A percentile compares a stretch with the other conserved stretches of the same genome.
These are phyloP conservation scores for Hymenochirus boettgeri DNA, from an alignment of 2,113 vertebrate genomes.

Conservation along the genomic window DNA sequence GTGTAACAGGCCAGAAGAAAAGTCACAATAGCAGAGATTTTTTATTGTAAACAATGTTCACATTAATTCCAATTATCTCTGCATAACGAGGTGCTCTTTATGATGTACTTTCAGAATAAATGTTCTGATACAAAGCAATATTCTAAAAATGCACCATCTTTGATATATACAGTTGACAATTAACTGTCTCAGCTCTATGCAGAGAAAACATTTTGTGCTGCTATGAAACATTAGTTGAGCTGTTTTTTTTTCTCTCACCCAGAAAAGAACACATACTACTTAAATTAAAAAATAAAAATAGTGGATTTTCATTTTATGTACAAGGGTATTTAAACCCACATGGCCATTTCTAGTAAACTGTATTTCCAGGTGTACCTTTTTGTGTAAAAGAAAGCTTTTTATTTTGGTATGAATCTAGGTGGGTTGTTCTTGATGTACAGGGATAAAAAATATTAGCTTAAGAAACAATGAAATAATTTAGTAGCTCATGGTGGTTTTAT, in stretches of 20 bases:
- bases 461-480: constrained; percentile 73
- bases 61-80: constrained; percentile 1
- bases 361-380: constrained; percentile 35
- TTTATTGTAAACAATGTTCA: constrained; percentile 33
- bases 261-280: constrained; percentile 12
- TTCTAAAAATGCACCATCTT: constrained; percentile 14
- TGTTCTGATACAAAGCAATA: constrained; percentile 15
- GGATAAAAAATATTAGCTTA: constrained; percentile 70
- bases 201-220: constrained; percentile 14
- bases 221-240: constrained; percentile 1
- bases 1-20: background rate
- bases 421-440: constrained; percentile 46
- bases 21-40: constrained; percentile 21
- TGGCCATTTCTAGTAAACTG: constrained; percentile 34
- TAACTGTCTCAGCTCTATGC: constrained; percentile 18
- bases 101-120: constrained; percentile 7
- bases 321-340: constrained; percentile 46
- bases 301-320: constrained; percentile 44
- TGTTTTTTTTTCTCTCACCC: background rate
- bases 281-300: constrained; percentile 45
- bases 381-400: too few species aligned
- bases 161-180: constrained; percentile 3
- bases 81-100: background rate
- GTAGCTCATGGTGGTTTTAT: constrained; percentile 87
- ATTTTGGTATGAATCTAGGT: constrained; percentile 46